Evolutionary conservation across 2,888 invertebrate genomes (phyloP).

Genomic region (Tetragnatha montana): DNA sequence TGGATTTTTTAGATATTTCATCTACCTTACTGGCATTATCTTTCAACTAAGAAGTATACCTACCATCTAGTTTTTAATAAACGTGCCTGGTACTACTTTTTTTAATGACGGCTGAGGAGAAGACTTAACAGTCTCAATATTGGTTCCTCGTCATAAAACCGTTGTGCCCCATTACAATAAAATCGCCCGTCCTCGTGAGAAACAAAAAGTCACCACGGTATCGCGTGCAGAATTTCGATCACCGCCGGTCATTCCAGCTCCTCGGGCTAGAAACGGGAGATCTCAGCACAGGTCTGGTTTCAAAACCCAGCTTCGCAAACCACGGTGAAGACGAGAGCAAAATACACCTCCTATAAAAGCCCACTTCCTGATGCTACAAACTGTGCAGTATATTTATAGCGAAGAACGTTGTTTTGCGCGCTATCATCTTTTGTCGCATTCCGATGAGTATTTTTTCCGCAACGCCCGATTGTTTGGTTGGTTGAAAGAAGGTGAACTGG

Average conservation of each 20-base stretch:
- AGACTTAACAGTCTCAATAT: too few relatives aligned
- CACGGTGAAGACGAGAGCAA: background rate
- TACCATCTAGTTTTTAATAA: too few relatives aligned
- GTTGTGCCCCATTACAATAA: background rate
- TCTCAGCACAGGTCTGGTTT: background rate
- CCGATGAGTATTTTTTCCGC: background rate
- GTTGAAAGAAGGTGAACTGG: background rate
- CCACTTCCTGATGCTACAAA: conserved; percentile 25
- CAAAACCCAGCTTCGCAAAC: background rate
- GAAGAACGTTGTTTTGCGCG: conserved; percentile 8
- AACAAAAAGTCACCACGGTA: background rate
- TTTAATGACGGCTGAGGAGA: too few relatives aligned
- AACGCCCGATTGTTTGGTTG: background rate
- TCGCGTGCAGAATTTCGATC: conserved; percentile 20
- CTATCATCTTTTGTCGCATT: background rate
- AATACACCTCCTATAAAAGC: background rate
- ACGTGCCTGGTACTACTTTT: too few relatives aligned
- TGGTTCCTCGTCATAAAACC: background rate
- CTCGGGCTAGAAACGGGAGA: conserved; percentile 1
- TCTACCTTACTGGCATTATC: too few relatives aligned
- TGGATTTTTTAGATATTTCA: too few relatives aligned
- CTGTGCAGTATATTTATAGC: conserved; percentile 29
- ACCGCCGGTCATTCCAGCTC: conserved; percentile 15
- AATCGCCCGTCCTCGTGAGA: background rate
- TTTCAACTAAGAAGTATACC: too few relatives aligned